Percentiles rank a stretch among this genome's conserved stretches.
Evolutionary conservation across 1,140 invertebrate species (phyloP).

Genomic region (Cylas formicarius): DNA sequence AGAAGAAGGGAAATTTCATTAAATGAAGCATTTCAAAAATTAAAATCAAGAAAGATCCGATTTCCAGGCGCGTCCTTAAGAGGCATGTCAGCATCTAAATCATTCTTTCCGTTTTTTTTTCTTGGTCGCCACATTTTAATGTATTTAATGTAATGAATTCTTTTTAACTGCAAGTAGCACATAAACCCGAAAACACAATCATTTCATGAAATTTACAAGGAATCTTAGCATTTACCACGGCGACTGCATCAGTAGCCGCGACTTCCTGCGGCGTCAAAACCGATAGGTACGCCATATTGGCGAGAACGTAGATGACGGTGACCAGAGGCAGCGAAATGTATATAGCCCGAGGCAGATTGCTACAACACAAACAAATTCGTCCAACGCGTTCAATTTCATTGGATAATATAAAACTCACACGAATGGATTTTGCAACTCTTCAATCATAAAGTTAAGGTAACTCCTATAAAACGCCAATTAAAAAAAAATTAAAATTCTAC

Average conservation of each 20-base stretch:
- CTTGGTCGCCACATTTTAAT: no score
- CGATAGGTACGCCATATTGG: constrained; percentile 90
- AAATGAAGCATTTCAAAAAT: no score
- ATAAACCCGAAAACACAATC: constrained; percentile 9
- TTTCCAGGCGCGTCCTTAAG: no score
- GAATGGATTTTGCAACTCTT: constrained; percentile 90
- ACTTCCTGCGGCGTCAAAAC: constrained; percentile 80
- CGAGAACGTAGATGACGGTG: constrained; percentile 84
- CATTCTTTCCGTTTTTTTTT: no score
- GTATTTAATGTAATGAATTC: no score
- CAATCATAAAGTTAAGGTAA: constrained; percentile 95
- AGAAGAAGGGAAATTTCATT: no score
- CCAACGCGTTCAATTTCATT: constrained; percentile 4
- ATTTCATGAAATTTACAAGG: constrained; percentile 5
- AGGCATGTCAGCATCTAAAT: no score
- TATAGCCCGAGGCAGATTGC: constrained; percentile 90
- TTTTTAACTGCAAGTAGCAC: constrained; percentile 1
- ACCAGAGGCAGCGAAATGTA: constrained; percentile 87
- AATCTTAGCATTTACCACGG: constrained; percentile 65
- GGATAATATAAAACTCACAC: constrained; percentile 49
- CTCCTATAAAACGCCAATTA: constrained; percentile 54
- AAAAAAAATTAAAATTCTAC: constrained; percentile 7
- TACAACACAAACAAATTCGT: constrained; percentile 41
- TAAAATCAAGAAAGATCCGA: no score
- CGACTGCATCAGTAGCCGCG: constrained; percentile 81